A percentile compares a stretch with the other conserved stretches of the same genome.
Conservation (phyloP, 2,113 vertebrate genomes). For the Calidris pygmaea region DNA sequence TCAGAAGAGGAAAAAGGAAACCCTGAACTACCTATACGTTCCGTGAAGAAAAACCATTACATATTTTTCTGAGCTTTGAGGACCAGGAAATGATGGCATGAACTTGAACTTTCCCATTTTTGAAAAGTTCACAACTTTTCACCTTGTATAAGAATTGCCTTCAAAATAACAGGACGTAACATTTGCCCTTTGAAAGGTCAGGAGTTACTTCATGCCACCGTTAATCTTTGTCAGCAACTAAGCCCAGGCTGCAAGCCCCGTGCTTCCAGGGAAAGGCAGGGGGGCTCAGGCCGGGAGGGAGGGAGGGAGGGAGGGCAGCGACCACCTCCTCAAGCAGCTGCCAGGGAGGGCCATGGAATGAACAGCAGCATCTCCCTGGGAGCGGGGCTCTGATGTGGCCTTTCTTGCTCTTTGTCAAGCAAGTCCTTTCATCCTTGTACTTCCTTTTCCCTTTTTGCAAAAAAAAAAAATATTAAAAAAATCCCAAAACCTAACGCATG, state of each 20-base stretch:
- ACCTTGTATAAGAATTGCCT: not conserved
- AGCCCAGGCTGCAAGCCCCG: not conserved
- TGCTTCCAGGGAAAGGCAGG: not conserved
- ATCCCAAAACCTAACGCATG: not conserved
- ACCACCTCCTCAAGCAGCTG: not conserved
- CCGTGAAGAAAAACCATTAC: not conserved
- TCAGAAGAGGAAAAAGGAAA: not conserved
- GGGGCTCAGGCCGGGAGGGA: not conserved
- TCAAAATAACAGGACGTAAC: not conserved
- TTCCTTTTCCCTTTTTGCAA: not conserved
- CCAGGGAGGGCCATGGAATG: not conserved
- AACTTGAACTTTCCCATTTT: not conserved
- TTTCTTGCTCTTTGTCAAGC: not conserved
- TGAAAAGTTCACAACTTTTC: not conserved
- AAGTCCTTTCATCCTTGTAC: not conserved
- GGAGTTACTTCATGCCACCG: not conserved
- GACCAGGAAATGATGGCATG: not conserved
- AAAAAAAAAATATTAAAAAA: not conserved
- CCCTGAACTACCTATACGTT: fast-evolving
- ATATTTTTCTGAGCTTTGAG: not conserved
- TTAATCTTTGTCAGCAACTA: not conserved
- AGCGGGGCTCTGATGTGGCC: fast-evolving
- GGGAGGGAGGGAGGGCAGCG: not conserved
- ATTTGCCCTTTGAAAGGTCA: conserved; percentile 8
- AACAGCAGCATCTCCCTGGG: not conserved